Conservation (phyloP, 1,140 invertebrate species). For the Acromyrmex charruanus region DNA sequence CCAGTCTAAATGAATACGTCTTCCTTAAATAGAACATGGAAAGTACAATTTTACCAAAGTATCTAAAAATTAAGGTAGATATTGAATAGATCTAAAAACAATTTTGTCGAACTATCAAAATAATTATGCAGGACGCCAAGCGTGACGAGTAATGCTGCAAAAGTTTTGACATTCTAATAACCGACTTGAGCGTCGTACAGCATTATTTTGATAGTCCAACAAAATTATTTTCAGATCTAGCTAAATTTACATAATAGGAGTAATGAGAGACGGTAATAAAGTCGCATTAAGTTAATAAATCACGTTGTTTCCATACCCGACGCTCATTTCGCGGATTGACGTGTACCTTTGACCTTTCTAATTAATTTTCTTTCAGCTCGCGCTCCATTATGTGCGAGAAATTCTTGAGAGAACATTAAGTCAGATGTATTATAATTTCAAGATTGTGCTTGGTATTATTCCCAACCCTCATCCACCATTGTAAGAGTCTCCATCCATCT, state of each 20-base stretch:
- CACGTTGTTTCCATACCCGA: conserved; percentile 23
- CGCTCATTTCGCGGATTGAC: conserved; percentile 33
- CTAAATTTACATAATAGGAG: too few species aligned
- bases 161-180: too few species aligned
- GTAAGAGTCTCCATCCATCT: background rate
- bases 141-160: too few species aligned
- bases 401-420: conserved; percentile 35
- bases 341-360: conserved; percentile 56
- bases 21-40: too few species aligned
- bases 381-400: conserved; percentile 14
- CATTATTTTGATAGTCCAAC: too few species aligned
- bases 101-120: too few species aligned
- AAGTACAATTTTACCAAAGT: too few species aligned
- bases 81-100: too few species aligned
- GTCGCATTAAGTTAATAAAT: conserved; percentile 38
- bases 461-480: background rate
- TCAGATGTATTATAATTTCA: conserved; percentile 25
- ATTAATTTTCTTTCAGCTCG: conserved; percentile 42
- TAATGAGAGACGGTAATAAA: conserved; percentile 7
- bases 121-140: too few species aligned
- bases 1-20: background rate
- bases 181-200: too few species aligned
- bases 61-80: too few species aligned
- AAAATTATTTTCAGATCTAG: too few species aligned
- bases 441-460: conserved; percentile 32